Percentiles rank a stretch among this genome's conserved stretches.
Conservation (phyloP, 2,888 invertebrate genomes). For the Drosophila paranaensis region DNA sequence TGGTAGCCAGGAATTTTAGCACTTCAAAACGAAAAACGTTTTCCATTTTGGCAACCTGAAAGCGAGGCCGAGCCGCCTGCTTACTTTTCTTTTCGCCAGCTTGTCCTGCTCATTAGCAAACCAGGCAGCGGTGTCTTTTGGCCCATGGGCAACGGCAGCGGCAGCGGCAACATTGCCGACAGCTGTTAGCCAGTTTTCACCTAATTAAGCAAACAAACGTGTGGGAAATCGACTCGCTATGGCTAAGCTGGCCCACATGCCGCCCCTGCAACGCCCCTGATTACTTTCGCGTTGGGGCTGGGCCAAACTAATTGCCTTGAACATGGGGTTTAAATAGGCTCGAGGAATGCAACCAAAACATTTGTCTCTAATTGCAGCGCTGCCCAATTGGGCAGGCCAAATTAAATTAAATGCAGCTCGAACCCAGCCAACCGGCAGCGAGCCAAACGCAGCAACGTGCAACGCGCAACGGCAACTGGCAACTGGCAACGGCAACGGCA, state of each 20-base stretch:
- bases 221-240: slow-evolving; percentile 64
- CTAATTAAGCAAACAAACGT: slow-evolving; percentile 78
- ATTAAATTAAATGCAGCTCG: slow-evolving; percentile 77
- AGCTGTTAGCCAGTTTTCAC: slow-evolving; percentile 76
- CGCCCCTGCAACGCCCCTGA: slow-evolving; percentile 25
- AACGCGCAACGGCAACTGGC: slow-evolving; percentile 32
- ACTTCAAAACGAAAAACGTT: slow-evolving; percentile 65
- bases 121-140: slow-evolving; percentile 58
- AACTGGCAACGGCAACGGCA: slow-evolving; percentile 32
- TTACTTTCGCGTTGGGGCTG: slow-evolving; percentile 69
- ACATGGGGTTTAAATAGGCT: slow-evolving; percentile 73
- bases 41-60: slow-evolving; percentile 63
- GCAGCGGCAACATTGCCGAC: slow-evolving; percentile 39
- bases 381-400: slow-evolving; percentile 79
- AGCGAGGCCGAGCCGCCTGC: slow-evolving; percentile 62
- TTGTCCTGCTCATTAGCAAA: slow-evolving; percentile 78
- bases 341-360: slow-evolving; percentile 75
- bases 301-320: slow-evolving; percentile 72
- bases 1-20: slow-evolving; percentile 62
- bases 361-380: slow-evolving; percentile 80
- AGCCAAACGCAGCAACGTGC: slow-evolving; percentile 21
- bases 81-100: slow-evolving; percentile 79
- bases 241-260: not conserved
- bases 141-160: slow-evolving; percentile 28
- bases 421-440: slow-evolving; percentile 48